Percentiles rank a stretch among this genome's conserved stretches.
These are phyloP conservation scores for Plusia festucae DNA, from an alignment of 2,888 invertebrate genomes.

Conservation along the genomic window DNA sequence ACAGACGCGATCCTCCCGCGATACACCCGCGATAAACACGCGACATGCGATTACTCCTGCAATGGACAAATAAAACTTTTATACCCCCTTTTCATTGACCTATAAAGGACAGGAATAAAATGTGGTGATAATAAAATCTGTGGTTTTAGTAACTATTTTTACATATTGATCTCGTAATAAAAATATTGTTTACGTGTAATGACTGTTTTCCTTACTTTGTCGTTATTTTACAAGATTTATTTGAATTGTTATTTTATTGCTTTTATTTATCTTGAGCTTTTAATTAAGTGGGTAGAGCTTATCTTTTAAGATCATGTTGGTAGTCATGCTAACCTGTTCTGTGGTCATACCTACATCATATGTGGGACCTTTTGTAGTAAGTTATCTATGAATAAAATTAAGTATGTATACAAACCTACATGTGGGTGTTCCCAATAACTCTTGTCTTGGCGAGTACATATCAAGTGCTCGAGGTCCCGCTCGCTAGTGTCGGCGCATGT, in stretches of 20 bases:
- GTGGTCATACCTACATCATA: too few species aligned
- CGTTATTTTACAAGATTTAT: not conserved
- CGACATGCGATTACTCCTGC: constrained; percentile 43
- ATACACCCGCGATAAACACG: constrained; percentile 14
- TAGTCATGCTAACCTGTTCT: too few species aligned
- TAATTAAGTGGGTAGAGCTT: not conserved
- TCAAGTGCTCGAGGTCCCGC: not conserved
- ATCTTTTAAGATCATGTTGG: too few species aligned
- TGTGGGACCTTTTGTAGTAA: too few species aligned
- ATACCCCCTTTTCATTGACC: constrained; percentile 59
- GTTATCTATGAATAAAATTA: too few species aligned
- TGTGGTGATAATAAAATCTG: constrained; percentile 52
- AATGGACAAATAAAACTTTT: constrained; percentile 54
- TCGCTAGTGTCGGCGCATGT: constrained; percentile 34
- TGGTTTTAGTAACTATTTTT: constrained; percentile 56
- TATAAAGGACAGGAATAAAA: constrained; percentile 56
- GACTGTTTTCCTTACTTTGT: constrained; percentile 12
- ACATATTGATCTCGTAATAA: constrained; percentile 52
- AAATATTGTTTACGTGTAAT: constrained; percentile 36
- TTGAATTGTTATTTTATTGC: not conserved
- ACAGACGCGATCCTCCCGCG: constrained; percentile 23
- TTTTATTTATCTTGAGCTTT: not conserved
- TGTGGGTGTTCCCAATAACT: not conserved
- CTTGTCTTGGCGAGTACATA: not conserved
- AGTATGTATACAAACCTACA: not conserved